phyloP scores from a whole-genome alignment of 2,797 vertebrate species.

The Eulemur albifrons region DNA sequence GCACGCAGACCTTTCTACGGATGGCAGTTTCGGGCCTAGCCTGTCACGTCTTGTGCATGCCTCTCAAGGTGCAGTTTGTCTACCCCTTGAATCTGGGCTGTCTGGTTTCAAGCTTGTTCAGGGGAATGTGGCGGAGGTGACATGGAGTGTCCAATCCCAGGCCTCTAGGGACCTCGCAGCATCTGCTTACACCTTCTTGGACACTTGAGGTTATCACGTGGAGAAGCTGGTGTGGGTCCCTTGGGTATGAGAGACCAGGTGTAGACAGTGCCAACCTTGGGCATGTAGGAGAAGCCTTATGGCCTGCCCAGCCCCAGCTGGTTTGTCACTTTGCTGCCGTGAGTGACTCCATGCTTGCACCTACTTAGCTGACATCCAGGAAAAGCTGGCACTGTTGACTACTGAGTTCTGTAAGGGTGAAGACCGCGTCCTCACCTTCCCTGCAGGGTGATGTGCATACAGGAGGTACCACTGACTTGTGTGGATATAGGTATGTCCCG shows the following conservation, averaged over 20 bases:
- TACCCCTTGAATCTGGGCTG: neutral
- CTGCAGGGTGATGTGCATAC: rapidly evolving
- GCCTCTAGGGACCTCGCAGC: neutral
- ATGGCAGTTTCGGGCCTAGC: neutral
- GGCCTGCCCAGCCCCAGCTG: rapidly evolving
- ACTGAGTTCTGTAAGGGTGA: neutral
- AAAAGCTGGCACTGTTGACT: no score
- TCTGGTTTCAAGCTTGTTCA: no score
- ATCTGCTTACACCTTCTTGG: neutral
- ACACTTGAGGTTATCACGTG: neutral
- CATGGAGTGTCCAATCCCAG: rapidly evolving
- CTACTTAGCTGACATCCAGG: neutral
- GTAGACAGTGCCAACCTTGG: rapidly evolving
- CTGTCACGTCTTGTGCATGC: neutral
- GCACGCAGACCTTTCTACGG: neutral
- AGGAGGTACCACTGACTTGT: neutral
- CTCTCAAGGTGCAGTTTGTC: neutral
- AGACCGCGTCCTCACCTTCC: neutral
- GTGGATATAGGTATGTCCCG: rapidly evolving
- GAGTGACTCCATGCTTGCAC: neutral
- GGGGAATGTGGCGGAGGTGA: neutral
- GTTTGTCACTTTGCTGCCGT: neutral
- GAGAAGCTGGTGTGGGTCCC: rapidly evolving
- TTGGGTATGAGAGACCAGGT: rapidly evolving
- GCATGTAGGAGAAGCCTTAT: rapidly evolving